phyloP scores from a whole-genome alignment of 1,140 invertebrate species.

The Maniola jurtina region DNA sequence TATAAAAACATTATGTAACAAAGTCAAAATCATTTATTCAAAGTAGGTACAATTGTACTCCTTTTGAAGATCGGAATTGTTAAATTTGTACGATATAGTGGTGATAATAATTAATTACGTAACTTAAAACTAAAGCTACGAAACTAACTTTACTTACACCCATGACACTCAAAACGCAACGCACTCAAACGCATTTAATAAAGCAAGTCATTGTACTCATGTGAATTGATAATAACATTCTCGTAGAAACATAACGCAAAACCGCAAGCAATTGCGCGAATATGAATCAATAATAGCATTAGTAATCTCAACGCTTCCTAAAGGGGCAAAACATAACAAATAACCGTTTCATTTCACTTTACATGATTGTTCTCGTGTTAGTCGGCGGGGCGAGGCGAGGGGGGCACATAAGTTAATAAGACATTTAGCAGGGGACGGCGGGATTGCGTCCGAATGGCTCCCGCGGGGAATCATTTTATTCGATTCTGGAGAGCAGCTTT shows the following conservation, averaged over 20 bases:
- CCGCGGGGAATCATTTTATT: conserved; percentile 80
- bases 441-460: conserved; percentile 78
- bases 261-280: conserved; percentile 46
- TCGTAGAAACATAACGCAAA: conserved; percentile 15
- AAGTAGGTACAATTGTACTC: no score
- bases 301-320: conserved; percentile 53
- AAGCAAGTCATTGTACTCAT: not conserved
- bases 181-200: no score
- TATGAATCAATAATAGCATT: conserved; percentile 60
- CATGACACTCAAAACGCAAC: not conserved
- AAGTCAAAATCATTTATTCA: no score
- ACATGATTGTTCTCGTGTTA: conserved; percentile 77
- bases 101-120: no score
- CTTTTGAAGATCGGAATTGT: no score
- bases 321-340: conserved; percentile 72
- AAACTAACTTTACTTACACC: no score
- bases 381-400: conserved; percentile 36
- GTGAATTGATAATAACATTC: conserved; percentile 2
- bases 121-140: no score
- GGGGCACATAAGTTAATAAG: conserved; percentile 76
- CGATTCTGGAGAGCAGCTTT: conserved; percentile 75
- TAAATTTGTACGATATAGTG: no score
- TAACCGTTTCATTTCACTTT: conserved; percentile 79
- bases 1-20: no score
- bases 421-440: conserved; percentile 76